Evolutionary conservation across 2,888 invertebrate genomes (phyloP), one percentile per base, ranked within the genome.

Genomic region (Parnassius smintheus): DNA sequence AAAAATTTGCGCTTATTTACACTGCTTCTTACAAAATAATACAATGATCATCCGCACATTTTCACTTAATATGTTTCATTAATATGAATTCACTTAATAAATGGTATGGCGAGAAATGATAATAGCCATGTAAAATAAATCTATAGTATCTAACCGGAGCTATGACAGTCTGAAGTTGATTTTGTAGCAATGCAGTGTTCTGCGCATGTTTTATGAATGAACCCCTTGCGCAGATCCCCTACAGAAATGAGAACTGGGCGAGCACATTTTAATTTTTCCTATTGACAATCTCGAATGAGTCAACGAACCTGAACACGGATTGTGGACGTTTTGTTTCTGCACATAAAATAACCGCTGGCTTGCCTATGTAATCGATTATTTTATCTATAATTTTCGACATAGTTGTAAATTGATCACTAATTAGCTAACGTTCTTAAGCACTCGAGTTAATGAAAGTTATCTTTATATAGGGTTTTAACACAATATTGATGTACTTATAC

Each of bases 121-220:
- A 71, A 74, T 74, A 75, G 75, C 75, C 68, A 72, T 76, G 71
- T 76, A 73, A 77, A 75, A 75, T 76, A 75, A 76, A 78, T 77
- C 80, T 76, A 80, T 78, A 80, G 78, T 77, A 79, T 73, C 75
- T 78, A 77, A 75, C 75, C 74, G 70, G 76, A 75, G 74, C 75
- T 75, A 65, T 68, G 71, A 81, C 78, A 73, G 76, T 79, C 80
- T 83, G 83, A 87, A 86, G 85, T 89, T 86, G 80, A 82, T 82
- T 86, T 87, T 89, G 89, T 86, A 83, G 89, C 88, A 89, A 75
- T 90, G 91, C 90, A 84, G 90, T 82, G 82, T 82, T 84, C 83
- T 89, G 90, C 90, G 90, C 90, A 90, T 88, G 89, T 83, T 76
- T 79, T 72, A 70, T 76, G 74, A 76, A 76, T 80, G 79, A 72